phyloP scores from a whole-genome alignment of 2,888 invertebrate genomes.

The Platerodrilus igneus region DNA sequence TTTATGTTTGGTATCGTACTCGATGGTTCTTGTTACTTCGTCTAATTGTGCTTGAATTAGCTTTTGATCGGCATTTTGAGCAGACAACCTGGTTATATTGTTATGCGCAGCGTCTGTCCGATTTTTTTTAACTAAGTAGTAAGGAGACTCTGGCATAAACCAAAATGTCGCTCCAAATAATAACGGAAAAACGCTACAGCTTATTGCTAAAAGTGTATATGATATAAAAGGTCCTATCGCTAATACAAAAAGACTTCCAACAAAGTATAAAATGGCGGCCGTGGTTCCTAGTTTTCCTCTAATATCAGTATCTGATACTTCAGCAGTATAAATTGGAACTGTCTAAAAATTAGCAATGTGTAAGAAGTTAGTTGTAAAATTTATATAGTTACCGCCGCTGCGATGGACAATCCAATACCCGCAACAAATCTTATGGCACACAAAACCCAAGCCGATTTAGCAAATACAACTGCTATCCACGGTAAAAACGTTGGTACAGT shows the following conservation, averaged over 20 bases:
- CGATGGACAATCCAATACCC: constrained; percentile 66
- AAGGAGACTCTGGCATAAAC: constrained; percentile 50
- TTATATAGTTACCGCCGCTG: constrained; percentile 22
- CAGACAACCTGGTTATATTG: constrained; percentile 36
- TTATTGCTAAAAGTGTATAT: constrained; percentile 40
- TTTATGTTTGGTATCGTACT: constrained; percentile 40
- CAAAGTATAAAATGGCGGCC: constrained; percentile 42
- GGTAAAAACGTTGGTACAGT: constrained; percentile 53
- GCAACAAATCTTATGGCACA: constrained; percentile 59
- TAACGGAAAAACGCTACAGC: constrained; percentile 38
- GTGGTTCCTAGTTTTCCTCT: constrained; percentile 45
- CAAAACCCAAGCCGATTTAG: constrained; percentile 48
- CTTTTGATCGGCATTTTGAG: constrained; percentile 41
- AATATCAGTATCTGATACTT: constrained; percentile 53
- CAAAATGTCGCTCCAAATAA: constrained; percentile 41
- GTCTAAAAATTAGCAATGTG: no score
- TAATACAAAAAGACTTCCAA: constrained; percentile 44
- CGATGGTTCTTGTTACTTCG: constrained; percentile 41
- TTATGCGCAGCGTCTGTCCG: constrained; percentile 37
- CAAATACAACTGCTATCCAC: constrained; percentile 44
- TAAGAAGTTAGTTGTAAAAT: constrained; percentile 3
- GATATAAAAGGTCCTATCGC: constrained; percentile 43
- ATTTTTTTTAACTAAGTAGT: constrained; percentile 46
- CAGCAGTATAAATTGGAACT: constrained; percentile 52
- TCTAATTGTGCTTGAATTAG: constrained; percentile 46